A percentile compares a stretch with the other conserved stretches of the same genome.
Conservation (phyloP, 2,797 vertebrate species). For the Meriones psammophilus region DNA sequence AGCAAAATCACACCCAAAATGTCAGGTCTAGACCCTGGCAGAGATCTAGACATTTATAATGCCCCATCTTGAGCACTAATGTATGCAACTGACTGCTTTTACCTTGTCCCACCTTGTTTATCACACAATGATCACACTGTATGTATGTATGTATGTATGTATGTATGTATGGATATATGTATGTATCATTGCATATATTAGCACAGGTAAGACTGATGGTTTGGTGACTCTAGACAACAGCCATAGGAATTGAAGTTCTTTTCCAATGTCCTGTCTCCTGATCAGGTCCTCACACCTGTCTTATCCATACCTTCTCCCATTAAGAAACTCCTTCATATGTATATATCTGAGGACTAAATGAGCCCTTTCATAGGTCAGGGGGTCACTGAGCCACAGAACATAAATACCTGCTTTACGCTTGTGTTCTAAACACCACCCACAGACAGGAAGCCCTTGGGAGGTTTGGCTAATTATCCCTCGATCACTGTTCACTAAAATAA, state of each 20-base stretch:
- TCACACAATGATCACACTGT: rapidly evolving
- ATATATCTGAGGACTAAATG: rapidly evolving
- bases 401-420: neutral
- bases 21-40: neutral
- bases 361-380: neutral
- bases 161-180: no score
- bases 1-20: neutral
- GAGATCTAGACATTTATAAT: neutral
- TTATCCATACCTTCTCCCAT: neutral
- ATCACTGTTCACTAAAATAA: neutral
- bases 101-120: neutral
- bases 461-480: neutral
- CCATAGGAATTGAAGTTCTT: rapidly evolving
- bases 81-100: neutral
- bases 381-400: neutral
- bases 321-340: neutral
- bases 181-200: no score
- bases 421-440: neutral
- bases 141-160: no score
- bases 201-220: rapidly evolving
- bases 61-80: neutral
- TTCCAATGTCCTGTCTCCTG: neutral
- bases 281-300: neutral
- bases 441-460: neutral
- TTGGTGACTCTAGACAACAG: neutral